Evolutionary conservation across 2,888 invertebrate species (phyloP).

Genomic region (Nomada fabriciana): DNA sequence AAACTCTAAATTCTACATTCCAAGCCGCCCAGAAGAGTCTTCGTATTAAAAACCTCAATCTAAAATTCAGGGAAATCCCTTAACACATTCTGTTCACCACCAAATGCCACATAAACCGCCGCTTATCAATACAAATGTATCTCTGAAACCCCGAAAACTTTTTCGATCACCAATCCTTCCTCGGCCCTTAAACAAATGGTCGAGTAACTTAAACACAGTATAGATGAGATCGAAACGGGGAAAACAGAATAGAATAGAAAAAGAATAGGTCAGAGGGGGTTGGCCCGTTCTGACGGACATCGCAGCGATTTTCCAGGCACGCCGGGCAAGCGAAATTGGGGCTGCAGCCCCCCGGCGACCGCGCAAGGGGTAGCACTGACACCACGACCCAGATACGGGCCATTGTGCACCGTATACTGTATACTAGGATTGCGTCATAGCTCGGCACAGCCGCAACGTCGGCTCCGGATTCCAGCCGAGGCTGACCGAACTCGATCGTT

Average conservation of each 20-base stretch:
- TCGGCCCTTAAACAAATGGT: no score
- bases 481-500: conserved; percentile 45
- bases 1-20: not conserved
- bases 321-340: conserved; percentile 65
- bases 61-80: not conserved
- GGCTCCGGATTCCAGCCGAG: conserved; percentile 60
- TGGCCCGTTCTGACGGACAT: conserved; percentile 57
- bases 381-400: conserved; percentile 81
- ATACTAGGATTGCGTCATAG: conserved; percentile 79
- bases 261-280: conserved; percentile 14
- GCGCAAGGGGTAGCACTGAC: conserved; percentile 74
- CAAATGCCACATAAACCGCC: no score
- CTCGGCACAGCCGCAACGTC: conserved; percentile 71
- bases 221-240: not conserved
- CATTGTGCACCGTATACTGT: conserved; percentile 77
- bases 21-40: not conserved
- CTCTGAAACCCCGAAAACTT: no score
- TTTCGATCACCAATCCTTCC: no score
- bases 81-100: no score
- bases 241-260: not conserved
- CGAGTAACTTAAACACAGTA: not conserved
- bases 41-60: not conserved
- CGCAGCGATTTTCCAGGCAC: conserved; percentile 66
- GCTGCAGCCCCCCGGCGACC: conserved; percentile 63
- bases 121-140: no score